These are phyloP conservation scores for Holotrichia oblita DNA, from an alignment of 1,140 invertebrate species.

Conservation along the genomic window DNA sequence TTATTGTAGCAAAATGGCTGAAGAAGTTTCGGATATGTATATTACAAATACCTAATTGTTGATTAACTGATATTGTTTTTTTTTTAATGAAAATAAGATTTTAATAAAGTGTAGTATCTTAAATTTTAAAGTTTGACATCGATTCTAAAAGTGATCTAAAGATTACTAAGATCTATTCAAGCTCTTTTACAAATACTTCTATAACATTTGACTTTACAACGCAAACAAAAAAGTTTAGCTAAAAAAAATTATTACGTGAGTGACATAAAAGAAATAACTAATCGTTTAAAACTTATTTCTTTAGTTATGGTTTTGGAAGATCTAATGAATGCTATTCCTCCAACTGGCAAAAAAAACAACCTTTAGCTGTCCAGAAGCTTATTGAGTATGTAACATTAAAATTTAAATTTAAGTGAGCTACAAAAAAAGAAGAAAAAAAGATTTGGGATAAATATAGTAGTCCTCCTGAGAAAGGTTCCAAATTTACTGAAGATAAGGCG, in stretches of 20 bases:
- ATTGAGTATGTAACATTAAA: neutral
- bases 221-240: neutral
- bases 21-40: no score
- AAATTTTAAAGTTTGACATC: neutral
- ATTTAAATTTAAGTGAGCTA: neutral
- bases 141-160: neutral
- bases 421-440: neutral
- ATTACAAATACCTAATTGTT: no score
- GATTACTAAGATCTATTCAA: neutral
- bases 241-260: neutral
- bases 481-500: conserved; percentile 5
- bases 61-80: no score
- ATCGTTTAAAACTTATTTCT: neutral
- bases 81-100: no score
- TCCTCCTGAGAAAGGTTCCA: neutral
- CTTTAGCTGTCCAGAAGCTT: neutral
- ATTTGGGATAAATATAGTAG: neutral
- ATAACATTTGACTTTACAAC: neutral
- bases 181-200: neutral
- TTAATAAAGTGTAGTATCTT: no score
- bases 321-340: conserved; percentile 4
- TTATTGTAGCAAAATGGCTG: no score
- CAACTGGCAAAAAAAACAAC: neutral
- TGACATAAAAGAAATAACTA: neutral
- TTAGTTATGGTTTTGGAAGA: neutral